Base-by-base conservation (phyloP, 2,797 vertebrate genomes). In the Capromys pilorides region DNA sequence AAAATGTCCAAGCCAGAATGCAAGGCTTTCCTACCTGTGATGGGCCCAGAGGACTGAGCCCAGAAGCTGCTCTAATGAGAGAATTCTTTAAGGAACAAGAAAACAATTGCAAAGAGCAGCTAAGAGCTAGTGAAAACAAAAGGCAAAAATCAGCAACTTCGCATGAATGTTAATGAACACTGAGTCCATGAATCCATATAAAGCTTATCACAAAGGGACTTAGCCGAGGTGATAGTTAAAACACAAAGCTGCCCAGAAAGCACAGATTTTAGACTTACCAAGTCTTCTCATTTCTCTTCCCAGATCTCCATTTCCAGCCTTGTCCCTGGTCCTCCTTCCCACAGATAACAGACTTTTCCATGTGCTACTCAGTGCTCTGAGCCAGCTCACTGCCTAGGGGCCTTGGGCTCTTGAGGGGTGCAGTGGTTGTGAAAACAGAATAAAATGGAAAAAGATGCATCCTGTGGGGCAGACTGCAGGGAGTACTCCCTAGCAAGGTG, bases 81-180 rank as follows among this genome's bases (percentile, higher is more conserved):
- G 36, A 96, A 93, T 94, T 95, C 39, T 95, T 94, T 69, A 97
- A 88, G 75, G 54, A 57, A 88, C 89, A 96, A 61, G 62, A 86
- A 90, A 81, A 73, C 12, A 75, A 26, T 69, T 86, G 59, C 67
- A 82, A 91, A 92, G 93, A 73, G 54, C 90, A n/a, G 31, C 79
- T 41, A 86, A 94, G 49, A 95, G 66, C 41, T 86, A 86, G 62
- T 89, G 39, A 81, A 95, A 97, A 94, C 22, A 84, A 41, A 93
- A 84, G 24, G 12, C 45, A 45, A 87, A 87, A 92, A 90, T 86
- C 39, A 69, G 36, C 80, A 88, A 79, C 82, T 94, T 92, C 84
- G 87, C 77, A 88, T 51, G 33, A 92, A 90, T 95, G 39, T 93
- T 94, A 95, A 91, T 71, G 51, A 93, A 89, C 1, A 9, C 28